Base-by-base conservation (phyloP, 2,113 vertebrate species). In the Tetrax tetrax region DNA sequence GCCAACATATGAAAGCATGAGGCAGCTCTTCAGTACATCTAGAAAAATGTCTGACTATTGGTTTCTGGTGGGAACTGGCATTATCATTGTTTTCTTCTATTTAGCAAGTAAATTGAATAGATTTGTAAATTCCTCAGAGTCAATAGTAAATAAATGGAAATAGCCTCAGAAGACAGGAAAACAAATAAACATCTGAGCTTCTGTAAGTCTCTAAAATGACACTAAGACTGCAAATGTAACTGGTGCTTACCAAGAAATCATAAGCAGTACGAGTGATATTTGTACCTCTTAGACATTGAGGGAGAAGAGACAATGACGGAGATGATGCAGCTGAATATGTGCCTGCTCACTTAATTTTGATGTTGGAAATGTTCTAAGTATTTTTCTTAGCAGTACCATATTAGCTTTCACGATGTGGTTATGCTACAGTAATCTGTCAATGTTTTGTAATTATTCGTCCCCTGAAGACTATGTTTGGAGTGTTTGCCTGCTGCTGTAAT, bases 111-210 rank as follows among this genome's bases (percentile, higher is more conserved):
- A 47, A 31, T 83, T 65, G 53, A 88, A 89, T 64, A 76, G 53
- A 81, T 86, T 70, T 93, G 23, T 68, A 76, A 85, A 89, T 83
- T 83, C 47, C 12, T 53, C 33, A 57, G 48, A 89, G 31, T 90
- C 82, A 78, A 54, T 79, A 86, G n/a, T 81, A 90, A 91, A 69
- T 91, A 60, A 92, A 80, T 95, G 60, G 93, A 85, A 97, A 80
- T 41, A 80, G 33, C 35, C 47, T 71, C 57, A 95, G 45, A 72
- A 93, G 48, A 54, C 27, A 76, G 50, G 25, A 89, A 94, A 63
- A 45, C 27, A 59, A 37, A 80, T 78, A 38, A 18, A 83, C 28
- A 87, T 83, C 50, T 86, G 43, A 92, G 56, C 35, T 92, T 90
- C 43, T 82, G 43, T 24, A 66, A 27, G 38, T 77, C 59, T 83